Evolutionary conservation across 1,140 invertebrate species (phyloP).

Genomic region (Phocides pigmalion): DNA sequence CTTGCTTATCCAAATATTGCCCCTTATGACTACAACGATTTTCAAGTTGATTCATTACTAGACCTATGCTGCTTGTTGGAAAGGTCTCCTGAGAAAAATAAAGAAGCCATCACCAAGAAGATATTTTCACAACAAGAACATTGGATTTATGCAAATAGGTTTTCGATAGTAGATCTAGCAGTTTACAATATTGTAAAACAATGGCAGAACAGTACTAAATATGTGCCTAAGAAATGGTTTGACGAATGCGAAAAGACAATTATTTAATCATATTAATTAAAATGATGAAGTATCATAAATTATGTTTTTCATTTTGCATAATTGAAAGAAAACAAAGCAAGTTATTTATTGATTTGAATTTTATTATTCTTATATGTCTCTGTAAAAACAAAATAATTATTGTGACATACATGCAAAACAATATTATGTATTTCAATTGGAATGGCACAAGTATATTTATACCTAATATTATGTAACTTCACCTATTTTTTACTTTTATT

Average conservation of each 20-base stretch:
- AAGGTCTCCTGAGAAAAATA: slow-evolving; percentile 67
- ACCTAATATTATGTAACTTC: too few species aligned
- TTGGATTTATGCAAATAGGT: slow-evolving; percentile 66
- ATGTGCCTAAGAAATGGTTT: slow-evolving; percentile 66
- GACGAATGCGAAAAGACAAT: slow-evolving; percentile 60
- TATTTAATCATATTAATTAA: slow-evolving; percentile 37
- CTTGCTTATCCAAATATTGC: slow-evolving; percentile 63
- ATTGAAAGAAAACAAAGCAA: neutral
- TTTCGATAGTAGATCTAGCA: slow-evolving; percentile 85
- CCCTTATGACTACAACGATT: slow-evolving; percentile 69
- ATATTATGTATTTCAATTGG: neutral
- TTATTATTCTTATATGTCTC: slow-evolving; percentile 7
- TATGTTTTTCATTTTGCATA: neutral
- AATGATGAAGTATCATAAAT: too few species aligned
- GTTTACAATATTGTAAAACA: slow-evolving; percentile 86
- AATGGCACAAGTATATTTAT: slow-evolving; percentile 3
- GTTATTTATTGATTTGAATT: slow-evolving; percentile 2
- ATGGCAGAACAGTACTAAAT: slow-evolving; percentile 54
- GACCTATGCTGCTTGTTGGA: slow-evolving; percentile 85
- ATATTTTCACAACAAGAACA: slow-evolving; percentile 52
- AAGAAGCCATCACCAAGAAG: slow-evolving; percentile 55
- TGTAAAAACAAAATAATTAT: slow-evolving; percentile 1
- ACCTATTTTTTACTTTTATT: too few species aligned
- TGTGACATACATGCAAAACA: neutral
- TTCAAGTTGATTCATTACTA: slow-evolving; percentile 83